Evolutionary conservation across 2,888 invertebrate species (phyloP), one percentile per base, ranked within the genome.

Genomic region (Melanophora roralis): DNA sequence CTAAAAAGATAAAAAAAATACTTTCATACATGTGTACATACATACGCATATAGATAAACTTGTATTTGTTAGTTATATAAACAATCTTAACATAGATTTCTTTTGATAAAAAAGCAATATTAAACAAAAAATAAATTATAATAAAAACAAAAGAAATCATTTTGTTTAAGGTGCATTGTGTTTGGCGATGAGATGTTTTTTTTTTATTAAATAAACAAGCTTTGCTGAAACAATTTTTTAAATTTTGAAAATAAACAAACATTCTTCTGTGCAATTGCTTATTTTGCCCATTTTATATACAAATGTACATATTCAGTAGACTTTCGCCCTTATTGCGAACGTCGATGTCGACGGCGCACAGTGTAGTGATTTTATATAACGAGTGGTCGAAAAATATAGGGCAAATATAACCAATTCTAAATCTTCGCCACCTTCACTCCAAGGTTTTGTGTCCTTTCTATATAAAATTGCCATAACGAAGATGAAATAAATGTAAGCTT

Each of bases 1-100:
- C 96, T 96, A 88, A 23, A 88, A 87, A 51, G 19, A 32, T 53
- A 3, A 19, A 32, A 72, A 47, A n/a, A 45, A 51, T 21, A n/a
- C n/a, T 16, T 16, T 34, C 34, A 43, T 43, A 57, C 21, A 19
- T n/a, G 38, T 43, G 14, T 5, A 40, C 1, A 16, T 0, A 49
- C 38, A 36, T 23, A 16, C 27, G 16, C 19, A 49, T 32, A 40
- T n/a, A n/a, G n/a, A n/a, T n/a, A n/a, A n/a, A n/a, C n/a, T n/a
- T n/a, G n/a, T n/a, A n/a, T n/a, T n/a, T n/a, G n/a, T n/a, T n/a
- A n/a, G n/a, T n/a, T n/a, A n/a, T n/a, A n/a, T n/a, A n/a, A 27
- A 6, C 27, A 27, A 27, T 27, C 6, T 5, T 5, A 27, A 27
- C 27, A 27, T 27, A 27, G 27, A 59, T 59, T 49, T 6, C 7